Evolutionary conservation across 2,113 vertebrate genomes (phyloP), one percentile per base, ranked within the genome.

Genomic region (Grammatotria lemairii): DNA sequence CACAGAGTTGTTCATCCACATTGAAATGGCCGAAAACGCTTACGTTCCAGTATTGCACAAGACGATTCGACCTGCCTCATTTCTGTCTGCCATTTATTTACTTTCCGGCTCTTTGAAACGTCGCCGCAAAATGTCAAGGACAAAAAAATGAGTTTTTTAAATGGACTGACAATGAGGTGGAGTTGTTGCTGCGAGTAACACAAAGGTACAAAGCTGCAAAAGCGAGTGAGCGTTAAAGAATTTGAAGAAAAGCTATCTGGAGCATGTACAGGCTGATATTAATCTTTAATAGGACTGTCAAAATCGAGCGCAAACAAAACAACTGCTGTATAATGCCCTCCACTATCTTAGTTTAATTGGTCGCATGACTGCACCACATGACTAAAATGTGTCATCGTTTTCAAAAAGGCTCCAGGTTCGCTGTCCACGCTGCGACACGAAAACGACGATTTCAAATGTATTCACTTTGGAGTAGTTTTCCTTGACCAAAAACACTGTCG

Each of bases 191-290:
- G 16, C 1, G 0, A 35, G 58, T 63, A 63, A 63, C 58, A 63
- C 58, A 63, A 35, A 63, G 4, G 6, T 19, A 19, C 16, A 63
- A 63, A 63, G 16, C 9, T 35, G 16, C 16, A 63, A 63, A 63
- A 63, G 28, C 0, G 16, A 63, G 58, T 33, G 9, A 63, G 58
- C 0, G 2, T 63, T 11, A 63, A 63, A 35, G 16, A 35, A 63
- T 35, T 35, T 63, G 28, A 63, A 33, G 58, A 11, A 63, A 63
- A 63, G 58, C 58, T 63, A 35, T 63, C 58, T 35, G 31, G 28
- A 63, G 28, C 0, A 63, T 35, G 58, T 35, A 2, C 17, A 35
- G 16, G 0, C 58, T 63, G 58, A 63, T 63, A 63, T 11, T 35
- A 35, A 63, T 63, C 58, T 63, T 63, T 63, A 63, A 33, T 33